phyloP scores from a whole-genome alignment of 2,113 vertebrate species.

The Accipiter virgatus region DNA sequence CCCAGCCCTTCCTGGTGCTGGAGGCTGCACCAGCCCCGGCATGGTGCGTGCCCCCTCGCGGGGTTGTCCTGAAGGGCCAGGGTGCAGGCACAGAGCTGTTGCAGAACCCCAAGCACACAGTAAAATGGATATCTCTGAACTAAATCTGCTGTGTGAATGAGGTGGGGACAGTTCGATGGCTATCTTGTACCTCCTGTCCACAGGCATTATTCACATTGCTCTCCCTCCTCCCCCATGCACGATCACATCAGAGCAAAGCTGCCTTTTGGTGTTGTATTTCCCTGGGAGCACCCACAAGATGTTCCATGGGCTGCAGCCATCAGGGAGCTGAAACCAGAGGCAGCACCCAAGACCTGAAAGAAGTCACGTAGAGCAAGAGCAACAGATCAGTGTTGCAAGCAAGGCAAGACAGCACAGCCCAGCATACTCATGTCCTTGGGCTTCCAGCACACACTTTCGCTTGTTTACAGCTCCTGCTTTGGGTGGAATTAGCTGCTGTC shows the following conservation, averaged over 20 bases:
- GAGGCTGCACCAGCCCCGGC: neutral
- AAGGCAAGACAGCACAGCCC: neutral
- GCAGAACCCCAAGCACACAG: too few relatives aligned
- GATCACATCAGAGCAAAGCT: neutral
- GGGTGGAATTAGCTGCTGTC: neutral
- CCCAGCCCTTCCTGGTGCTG: neutral
- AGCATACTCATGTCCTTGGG: neutral
- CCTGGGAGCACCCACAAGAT: neutral
- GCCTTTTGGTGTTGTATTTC: neutral
- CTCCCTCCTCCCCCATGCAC: neutral
- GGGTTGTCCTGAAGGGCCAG: neutral
- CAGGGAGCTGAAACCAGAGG: neutral
- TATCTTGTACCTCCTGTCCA: neutral
- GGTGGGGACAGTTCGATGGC: neutral
- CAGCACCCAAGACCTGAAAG: neutral
- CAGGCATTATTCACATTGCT: neutral
- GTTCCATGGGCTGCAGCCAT: neutral
- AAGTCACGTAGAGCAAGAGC: neutral
- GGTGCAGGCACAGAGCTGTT: neutral
- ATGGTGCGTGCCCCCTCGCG: accelerated
- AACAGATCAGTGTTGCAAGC: accelerated
- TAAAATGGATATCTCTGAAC: neutral
- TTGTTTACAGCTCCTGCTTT: neutral
- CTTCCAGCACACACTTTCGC: neutral
- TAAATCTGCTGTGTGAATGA: neutral